phyloP scores from a whole-genome alignment of 2,797 vertebrate species.

The Syndactyla subalaris region DNA sequence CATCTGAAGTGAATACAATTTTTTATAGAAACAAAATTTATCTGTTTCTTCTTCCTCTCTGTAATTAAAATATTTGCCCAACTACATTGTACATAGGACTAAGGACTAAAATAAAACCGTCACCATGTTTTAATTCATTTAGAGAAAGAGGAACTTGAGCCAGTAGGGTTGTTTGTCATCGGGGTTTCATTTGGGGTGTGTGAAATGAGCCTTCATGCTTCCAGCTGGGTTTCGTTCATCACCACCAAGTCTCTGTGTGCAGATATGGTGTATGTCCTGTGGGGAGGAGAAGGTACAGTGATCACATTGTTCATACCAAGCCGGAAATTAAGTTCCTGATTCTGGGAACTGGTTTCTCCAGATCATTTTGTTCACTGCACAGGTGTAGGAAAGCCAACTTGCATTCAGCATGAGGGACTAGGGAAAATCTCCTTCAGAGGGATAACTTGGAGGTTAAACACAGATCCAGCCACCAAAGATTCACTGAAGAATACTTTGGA shows the following conservation, averaged over 20 bases:
- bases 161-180: not conserved
- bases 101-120: conserved; percentile 32
- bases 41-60: not conserved
- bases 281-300: not conserved
- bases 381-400: not conserved
- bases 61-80: not conserved
- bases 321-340: not conserved
- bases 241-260: conserved; percentile 49
- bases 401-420: not conserved
- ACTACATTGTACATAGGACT: not conserved
- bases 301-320: not conserved
- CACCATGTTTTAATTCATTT: conserved; percentile 17
- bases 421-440: not conserved
- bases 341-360: not conserved
- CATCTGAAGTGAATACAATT: not conserved
- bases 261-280: conserved; percentile 72
- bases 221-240: conserved; percentile 70
- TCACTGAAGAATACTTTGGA: not conserved
- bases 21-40: not conserved
- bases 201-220: conserved; percentile 61
- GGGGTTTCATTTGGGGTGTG: not conserved
- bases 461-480: not conserved
- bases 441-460: not conserved
- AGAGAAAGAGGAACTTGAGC: conserved; percentile 35
- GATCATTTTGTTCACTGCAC: not conserved